Conservation (phyloP, 2,113 vertebrate species). For the Anser brachyrhynchus region DNA sequence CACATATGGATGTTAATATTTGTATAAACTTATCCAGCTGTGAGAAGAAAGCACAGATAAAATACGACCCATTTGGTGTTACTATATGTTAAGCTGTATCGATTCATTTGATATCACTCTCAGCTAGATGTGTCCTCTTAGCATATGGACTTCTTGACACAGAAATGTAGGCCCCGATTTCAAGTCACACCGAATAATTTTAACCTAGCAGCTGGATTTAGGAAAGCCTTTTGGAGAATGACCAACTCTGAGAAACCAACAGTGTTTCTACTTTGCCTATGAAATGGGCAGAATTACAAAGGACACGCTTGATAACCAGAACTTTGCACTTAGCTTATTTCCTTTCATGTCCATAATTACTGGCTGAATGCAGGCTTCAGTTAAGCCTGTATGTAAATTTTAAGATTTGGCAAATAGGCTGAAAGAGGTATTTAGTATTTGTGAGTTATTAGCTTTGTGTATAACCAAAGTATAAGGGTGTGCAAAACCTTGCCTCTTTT, state of each 20-base stretch:
- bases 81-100: neutral
- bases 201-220: neutral
- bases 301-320: neutral
- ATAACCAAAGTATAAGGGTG: neutral
- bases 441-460: neutral
- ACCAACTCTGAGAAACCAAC: neutral
- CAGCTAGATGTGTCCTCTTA: neutral
- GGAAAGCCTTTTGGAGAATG: neutral
- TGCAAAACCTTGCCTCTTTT: neutral
- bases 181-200: neutral
- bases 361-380: neutral
- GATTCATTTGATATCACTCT: neutral
- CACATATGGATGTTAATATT: neutral
- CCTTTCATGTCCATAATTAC: neutral
- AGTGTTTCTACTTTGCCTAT: neutral
- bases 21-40: neutral
- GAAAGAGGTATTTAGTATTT: neutral
- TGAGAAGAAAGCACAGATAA: neutral
- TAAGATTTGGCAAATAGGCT: neutral
- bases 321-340: neutral
- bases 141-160: neutral
- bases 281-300: neutral
- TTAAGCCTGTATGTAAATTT: neutral
- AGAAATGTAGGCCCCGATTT: neutral
- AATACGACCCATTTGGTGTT: accelerated